These are phyloP conservation scores for Holacanthus passer DNA, from an alignment of 2,113 vertebrate species.

Conservation along the genomic window DNA sequence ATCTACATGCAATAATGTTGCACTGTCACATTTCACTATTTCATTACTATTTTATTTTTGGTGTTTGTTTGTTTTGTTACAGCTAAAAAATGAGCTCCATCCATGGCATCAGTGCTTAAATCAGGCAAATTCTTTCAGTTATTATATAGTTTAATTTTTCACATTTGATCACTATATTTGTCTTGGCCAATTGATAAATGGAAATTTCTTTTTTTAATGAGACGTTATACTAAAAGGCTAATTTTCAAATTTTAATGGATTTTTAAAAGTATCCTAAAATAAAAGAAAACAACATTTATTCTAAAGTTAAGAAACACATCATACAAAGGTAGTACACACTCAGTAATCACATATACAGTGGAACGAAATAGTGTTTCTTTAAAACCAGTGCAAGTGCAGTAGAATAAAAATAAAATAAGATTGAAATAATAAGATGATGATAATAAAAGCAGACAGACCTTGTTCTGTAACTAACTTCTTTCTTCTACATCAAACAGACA, in stretches of 20 bases:
- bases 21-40: not conserved
- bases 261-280: not conserved
- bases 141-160: not conserved
- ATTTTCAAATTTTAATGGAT: too few relatives aligned
- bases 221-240: fast-evolving
- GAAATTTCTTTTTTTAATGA: too few relatives aligned
- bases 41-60: not conserved
- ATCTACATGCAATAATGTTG: too few relatives aligned
- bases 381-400: too few relatives aligned
- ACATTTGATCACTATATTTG: not conserved
- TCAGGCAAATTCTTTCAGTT: not conserved
- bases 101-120: not conserved
- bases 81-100: not conserved
- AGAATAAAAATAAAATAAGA: too few relatives aligned
- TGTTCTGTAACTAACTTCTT: not conserved
- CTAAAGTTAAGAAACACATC: not conserved
- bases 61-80: not conserved
- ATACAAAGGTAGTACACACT: not conserved
- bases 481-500: not conserved
- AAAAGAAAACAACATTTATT: not conserved
- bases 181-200: not conserved
- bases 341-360: not conserved
- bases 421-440: too few relatives aligned
- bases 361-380: too few relatives aligned
- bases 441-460: too few relatives aligned